phyloP scores from a whole-genome alignment of 2,797 vertebrate genomes.

The Molossus alvarezi region DNA sequence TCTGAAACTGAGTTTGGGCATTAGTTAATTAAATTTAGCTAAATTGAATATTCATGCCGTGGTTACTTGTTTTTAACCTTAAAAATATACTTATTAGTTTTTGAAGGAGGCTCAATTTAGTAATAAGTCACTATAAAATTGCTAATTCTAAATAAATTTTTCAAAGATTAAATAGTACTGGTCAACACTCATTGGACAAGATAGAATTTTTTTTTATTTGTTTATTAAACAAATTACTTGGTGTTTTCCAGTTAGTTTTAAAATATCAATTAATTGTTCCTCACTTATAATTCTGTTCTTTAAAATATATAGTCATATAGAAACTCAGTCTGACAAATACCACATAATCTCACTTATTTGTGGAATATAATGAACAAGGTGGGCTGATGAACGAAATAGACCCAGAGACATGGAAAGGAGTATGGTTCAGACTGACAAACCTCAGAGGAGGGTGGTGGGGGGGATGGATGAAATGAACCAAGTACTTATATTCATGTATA shows the following conservation, averaged over 20 bases:
- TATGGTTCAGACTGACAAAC: too few species aligned
- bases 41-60: not conserved
- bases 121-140: slow-evolving; percentile 15
- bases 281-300: not conserved
- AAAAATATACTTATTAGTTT: not conserved
- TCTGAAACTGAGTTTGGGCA: not conserved
- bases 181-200: not conserved
- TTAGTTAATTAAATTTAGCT: not conserved
- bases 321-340: not conserved
- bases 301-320: not conserved
- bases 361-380: too few species aligned
- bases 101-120: not conserved
- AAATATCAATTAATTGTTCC: not conserved
- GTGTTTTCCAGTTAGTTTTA: slow-evolving; percentile 5
- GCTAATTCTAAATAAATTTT: not conserved
- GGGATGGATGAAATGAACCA: too few species aligned
- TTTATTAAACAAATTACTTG: slow-evolving; percentile 28
- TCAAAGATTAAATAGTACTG: not conserved
- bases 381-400: too few species aligned
- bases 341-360: too few species aligned
- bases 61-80: not conserved
- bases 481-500: too few species aligned
- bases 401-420: too few species aligned
- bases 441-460: too few species aligned
- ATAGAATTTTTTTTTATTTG: not conserved